Percentiles rank a stretch among this genome's conserved stretches.
phyloP scores from a whole-genome alignment of 2,797 vertebrate species.

The Florisuga fusca region DNA sequence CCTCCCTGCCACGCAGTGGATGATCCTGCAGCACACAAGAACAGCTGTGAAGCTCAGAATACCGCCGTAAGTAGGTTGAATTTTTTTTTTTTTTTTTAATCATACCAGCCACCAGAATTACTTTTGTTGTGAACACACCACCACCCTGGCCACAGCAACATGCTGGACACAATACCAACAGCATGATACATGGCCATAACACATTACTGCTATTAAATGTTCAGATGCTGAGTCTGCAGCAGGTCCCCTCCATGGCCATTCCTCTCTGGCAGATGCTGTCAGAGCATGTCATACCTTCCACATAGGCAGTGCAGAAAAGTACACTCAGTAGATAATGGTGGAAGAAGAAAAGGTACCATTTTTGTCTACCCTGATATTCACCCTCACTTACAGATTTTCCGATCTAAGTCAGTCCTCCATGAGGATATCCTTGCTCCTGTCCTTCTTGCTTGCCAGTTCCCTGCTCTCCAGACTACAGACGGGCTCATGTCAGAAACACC shows the following conservation, averaged over 20 bases:
- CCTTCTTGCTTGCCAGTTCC: not conserved
- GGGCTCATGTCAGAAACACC: not conserved
- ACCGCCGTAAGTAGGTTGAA: not conserved
- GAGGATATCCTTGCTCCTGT: not conserved
- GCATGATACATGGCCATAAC: accelerated
- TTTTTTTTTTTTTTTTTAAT: not conserved
- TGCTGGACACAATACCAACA: not conserved
- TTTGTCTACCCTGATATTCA: not conserved
- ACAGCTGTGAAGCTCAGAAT: not conserved
- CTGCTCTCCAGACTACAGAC: not conserved
- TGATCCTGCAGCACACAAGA: not conserved
- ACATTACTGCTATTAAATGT: not conserved
- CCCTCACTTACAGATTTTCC: not conserved
- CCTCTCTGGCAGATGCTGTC: not conserved
- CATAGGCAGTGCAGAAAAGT: not conserved
- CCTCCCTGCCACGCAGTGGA: too few species aligned
- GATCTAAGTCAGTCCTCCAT: not conserved
- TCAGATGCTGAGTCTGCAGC: not conserved
- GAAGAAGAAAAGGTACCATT: not conserved
- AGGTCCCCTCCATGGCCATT: not conserved
- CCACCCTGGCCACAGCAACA: not conserved
- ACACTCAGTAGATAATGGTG: not conserved
- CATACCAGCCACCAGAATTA: not conserved
- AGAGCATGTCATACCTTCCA: not conserved
- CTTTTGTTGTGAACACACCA: not conserved